These are phyloP conservation scores for Cinclus mexicanus DNA, from an alignment of 2,113 vertebrate species.

Conservation along the genomic window DNA sequence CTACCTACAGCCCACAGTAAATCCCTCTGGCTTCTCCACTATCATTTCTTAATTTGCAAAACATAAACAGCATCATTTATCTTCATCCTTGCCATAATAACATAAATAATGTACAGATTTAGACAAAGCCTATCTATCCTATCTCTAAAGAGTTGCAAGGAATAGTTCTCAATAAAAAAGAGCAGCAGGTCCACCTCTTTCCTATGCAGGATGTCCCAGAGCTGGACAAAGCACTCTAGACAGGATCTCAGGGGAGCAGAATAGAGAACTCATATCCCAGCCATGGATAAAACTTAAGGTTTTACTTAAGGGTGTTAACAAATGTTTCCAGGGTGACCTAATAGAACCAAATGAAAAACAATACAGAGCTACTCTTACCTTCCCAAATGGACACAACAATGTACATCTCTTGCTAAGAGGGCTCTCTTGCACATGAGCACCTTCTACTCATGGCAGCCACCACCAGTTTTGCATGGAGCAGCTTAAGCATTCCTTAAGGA, in stretches of 20 bases:
- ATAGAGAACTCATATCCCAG: background rate
- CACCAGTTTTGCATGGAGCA: background rate
- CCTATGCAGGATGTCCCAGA: background rate
- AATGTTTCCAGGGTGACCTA: background rate
- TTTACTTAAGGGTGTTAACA: background rate
- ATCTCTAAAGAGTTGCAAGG: background rate
- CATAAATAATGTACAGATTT: background rate
- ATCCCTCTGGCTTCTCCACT: background rate
- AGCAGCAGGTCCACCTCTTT: background rate
- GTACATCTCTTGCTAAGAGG: background rate
- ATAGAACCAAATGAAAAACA: background rate
- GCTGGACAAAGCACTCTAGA: background rate
- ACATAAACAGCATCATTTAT: background rate
- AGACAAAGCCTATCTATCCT: background rate
- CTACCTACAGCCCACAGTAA: background rate
- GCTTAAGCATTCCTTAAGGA: background rate
- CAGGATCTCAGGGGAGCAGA: background rate
- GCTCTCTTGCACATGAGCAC: background rate
- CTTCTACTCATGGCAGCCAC: background rate
- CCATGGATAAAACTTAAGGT: background rate
- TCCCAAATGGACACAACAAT: background rate
- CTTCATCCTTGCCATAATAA: background rate
- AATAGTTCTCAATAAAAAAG: background rate
- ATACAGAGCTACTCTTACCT: background rate
- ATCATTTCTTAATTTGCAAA: background rate